Percentiles rank a stretch among this genome's conserved stretches.
These are phyloP conservation scores for Prenolepis imparis DNA, from an alignment of 2,888 invertebrate genomes.

Conservation along the genomic window DNA sequence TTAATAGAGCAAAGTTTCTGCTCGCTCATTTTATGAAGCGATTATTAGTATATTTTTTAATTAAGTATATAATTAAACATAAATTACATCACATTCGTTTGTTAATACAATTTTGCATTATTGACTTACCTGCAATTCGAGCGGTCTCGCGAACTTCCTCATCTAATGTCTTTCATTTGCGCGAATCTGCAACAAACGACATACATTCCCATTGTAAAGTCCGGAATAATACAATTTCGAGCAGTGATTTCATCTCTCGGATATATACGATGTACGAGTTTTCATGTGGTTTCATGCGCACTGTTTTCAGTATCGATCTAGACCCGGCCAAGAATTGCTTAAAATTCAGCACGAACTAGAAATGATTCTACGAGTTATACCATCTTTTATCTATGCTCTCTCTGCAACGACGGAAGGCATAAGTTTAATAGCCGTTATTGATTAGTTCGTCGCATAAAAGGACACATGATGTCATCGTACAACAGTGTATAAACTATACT, in stretches of 20 bases:
- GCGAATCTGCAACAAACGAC: constrained; percentile 73
- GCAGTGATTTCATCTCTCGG: constrained; percentile 5
- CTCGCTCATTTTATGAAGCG: neutral
- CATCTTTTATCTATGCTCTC: neutral
- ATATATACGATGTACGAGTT: neutral
- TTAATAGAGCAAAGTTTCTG: neutral
- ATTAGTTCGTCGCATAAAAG: constrained; percentile 19
- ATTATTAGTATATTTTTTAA: neutral
- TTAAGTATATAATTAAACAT: neutral
- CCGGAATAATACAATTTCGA: constrained; percentile 23
- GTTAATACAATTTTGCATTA: constrained; percentile 34
- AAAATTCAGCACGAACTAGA: constrained; percentile 5
- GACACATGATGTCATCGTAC: constrained; percentile 23
- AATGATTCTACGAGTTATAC: neutral
- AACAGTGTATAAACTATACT: constrained; percentile 2
- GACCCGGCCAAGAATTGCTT: neutral
- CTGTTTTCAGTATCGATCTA: constrained; percentile 11
- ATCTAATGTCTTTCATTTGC: constrained; percentile 78
- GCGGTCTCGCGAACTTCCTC: constrained; percentile 69
- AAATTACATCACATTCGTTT: neutral
- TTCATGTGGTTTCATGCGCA: constrained; percentile 15
- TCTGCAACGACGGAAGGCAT: neutral
- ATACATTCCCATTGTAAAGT: constrained; percentile 39
- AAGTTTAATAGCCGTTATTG: constrained; percentile 44
- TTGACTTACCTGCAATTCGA: constrained; percentile 56